Evolutionary conservation across 2,888 invertebrate genomes (phyloP), one percentile per base, ranked within the genome.

Genomic region (Abrostola triplasia): DNA sequence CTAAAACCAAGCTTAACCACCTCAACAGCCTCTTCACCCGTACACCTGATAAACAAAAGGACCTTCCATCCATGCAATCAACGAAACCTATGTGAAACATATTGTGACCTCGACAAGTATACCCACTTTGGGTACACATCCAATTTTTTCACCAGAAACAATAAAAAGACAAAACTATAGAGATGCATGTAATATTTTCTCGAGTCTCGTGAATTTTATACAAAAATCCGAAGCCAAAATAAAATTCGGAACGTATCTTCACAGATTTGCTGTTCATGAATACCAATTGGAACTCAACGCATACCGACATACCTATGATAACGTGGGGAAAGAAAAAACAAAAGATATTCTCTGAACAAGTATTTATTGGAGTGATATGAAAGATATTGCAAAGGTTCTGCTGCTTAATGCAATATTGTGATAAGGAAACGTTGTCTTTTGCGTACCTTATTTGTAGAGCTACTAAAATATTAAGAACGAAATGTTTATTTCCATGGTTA

Each of bases 231-330:
- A 58, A 61, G 59, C 62, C 47, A 66, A 71, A 79, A 77, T 79
- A 71, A 79, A 73, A 77, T 79, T 79, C 73, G 63, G 71, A 65
- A 71, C 71, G 76, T 69, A 73, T 79, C 73, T 77, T 71, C 77
- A 73, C 74, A 73, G 77, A 79, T 79, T 77, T 76, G 61, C 70
- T 73, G 77, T 77, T 77, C 79, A 79, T 77, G 77, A 77, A 77
- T 77, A 77, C 74, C 79, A 79, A 77, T 77, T 50, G 64, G 10
- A 54, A 69, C 60, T 53, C 63, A 54, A 63, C 66, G 63, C 63
- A 62, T 70, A n/a, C 12, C 41, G 61, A 24, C 24, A 24, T 24
- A 24, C 24, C 51, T 60, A 63, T 50, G 70, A 70, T 70, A 70
- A 41, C 53, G 36, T 53, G 49, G 38, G 57, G 40, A 44, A 13